Conservation (phyloP, 35 echinoderm and acorn worm species). For the Patiria miniata region DNA sequence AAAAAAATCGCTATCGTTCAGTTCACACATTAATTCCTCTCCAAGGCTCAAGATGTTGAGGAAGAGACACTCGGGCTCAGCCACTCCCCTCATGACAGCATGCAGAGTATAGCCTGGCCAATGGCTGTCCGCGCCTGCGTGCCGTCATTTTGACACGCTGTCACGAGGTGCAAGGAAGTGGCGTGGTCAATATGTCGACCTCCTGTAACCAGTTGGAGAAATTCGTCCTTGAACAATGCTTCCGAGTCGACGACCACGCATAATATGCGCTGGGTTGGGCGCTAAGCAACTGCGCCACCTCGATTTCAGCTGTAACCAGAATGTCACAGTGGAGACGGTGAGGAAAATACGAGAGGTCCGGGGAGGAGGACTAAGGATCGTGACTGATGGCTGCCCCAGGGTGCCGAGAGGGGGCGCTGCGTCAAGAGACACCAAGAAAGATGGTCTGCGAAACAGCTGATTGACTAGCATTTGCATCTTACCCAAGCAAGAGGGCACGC, state of each 20-base stretch:
- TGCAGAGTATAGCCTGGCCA: conserved; percentile 30
- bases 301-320: conserved; percentile 69
- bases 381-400: conserved; percentile 50
- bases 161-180: conserved; percentile 49
- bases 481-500: too few species aligned
- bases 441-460: conserved; percentile 48
- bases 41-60: conserved; percentile 17
- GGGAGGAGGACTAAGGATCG: neutral
- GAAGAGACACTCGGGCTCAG: conserved; percentile 64
- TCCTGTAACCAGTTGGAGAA: conserved; percentile 40
- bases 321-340: conserved; percentile 49
- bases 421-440: conserved; percentile 35
- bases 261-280: conserved; percentile 45
- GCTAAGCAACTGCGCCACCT: conserved; percentile 42
- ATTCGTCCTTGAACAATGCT: conserved; percentile 52
- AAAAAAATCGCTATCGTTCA: too few species aligned
- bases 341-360: neutral
- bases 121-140: conserved; percentile 33
- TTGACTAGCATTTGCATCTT: too few species aligned
- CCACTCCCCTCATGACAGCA: conserved; percentile 14
- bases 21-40: too few species aligned
- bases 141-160: conserved; percentile 56
- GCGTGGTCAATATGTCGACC: conserved; percentile 20
- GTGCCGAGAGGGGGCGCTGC: neutral
- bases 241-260: conserved; percentile 44